Percentiles rank a stretch among this genome's conserved stretches.
These are phyloP conservation scores for Limnephilus marmoratus DNA, from an alignment of 2,888 invertebrate genomes.

Conservation along the genomic window DNA sequence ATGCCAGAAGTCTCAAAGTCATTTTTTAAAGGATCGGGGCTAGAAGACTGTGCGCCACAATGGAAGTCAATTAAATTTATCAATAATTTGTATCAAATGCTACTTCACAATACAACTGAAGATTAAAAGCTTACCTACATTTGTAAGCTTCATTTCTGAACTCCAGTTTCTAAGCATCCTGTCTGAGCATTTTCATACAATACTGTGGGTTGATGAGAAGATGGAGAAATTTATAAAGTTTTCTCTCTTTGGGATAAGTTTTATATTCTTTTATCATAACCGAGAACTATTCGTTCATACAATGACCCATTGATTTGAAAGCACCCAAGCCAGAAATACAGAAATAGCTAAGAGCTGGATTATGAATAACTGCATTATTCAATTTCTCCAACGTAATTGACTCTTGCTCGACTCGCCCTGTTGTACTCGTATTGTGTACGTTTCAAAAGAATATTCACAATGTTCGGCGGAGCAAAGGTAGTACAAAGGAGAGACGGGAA, in stretches of 20 bases:
- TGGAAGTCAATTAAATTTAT: too few relatives aligned
- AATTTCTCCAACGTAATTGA: conserved; percentile 46
- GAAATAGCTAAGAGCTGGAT: not conserved
- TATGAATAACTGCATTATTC: conserved; percentile 51
- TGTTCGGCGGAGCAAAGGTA: conserved; percentile 40
- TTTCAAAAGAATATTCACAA: conserved; percentile 49
- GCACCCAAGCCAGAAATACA: not conserved
- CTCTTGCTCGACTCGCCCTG: conserved; percentile 9
- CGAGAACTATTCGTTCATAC: not conserved
- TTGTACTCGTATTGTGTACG: conserved; percentile 16
- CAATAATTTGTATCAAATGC: too few relatives aligned
- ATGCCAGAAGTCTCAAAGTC: too few relatives aligned
- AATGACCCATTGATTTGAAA: not conserved
- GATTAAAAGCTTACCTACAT: not conserved
- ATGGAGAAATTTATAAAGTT: not conserved
- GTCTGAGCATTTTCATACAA: not conserved
- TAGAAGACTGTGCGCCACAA: too few relatives aligned
- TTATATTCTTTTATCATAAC: not conserved
- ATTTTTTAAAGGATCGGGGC: too few relatives aligned
- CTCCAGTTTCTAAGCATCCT: not conserved
- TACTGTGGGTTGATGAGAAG: not conserved
- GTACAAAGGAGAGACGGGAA: conserved; percentile 44
- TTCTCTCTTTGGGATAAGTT: not conserved
- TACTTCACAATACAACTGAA: too few relatives aligned
- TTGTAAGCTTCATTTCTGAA: not conserved